phyloP scores from a whole-genome alignment of 2,113 vertebrate genomes.

The western clawed frog (Xenopus tropicalis) region DNA sequence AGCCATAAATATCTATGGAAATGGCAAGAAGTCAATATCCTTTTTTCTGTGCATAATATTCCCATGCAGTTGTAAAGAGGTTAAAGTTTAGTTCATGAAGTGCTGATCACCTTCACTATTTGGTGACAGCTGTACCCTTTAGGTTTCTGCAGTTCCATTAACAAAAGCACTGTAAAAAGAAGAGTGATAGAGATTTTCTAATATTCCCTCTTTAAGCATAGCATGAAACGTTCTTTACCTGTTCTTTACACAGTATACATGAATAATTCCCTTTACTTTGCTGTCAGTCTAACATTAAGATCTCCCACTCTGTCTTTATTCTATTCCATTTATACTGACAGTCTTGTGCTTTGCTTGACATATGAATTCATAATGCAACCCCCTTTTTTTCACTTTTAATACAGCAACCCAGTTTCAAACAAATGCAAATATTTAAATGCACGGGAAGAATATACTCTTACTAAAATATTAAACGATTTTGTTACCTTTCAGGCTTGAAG shows the following conservation, averaged over 20 bases:
- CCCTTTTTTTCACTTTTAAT: slow-evolving; percentile 10
- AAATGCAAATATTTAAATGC: slow-evolving; percentile 29
- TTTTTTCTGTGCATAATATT: no score
- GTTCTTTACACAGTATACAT: slow-evolving; percentile 23
- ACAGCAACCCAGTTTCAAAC: slow-evolving; percentile 25
- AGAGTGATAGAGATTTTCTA: slow-evolving; percentile 21
- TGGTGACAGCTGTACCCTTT: slow-evolving; percentile 18
- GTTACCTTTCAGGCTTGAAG: slow-evolving; percentile 18
- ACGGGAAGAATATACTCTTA: neutral
- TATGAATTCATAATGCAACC: slow-evolving; percentile 33
- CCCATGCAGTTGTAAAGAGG: neutral
- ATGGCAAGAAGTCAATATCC: no score
- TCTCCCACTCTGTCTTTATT: slow-evolving; percentile 33
- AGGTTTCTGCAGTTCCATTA: slow-evolving; percentile 1
- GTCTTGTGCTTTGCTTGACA: slow-evolving; percentile 32
- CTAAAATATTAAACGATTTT: slow-evolving; percentile 36
- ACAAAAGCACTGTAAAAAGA: slow-evolving; percentile 12
- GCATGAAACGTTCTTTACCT: slow-evolving; percentile 30
- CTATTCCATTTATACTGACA: slow-evolving; percentile 34
- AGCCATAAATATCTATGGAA: no score
- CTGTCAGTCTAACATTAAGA: slow-evolving; percentile 41
- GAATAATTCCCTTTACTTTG: slow-evolving; percentile 35
- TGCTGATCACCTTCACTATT: neutral
- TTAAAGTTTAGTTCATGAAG: neutral
- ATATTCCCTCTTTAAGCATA: slow-evolving; percentile 38